Conservation (phyloP, 37 sponge, comb jelly and placozoan genomes). For the Crambe crambe region DNA sequence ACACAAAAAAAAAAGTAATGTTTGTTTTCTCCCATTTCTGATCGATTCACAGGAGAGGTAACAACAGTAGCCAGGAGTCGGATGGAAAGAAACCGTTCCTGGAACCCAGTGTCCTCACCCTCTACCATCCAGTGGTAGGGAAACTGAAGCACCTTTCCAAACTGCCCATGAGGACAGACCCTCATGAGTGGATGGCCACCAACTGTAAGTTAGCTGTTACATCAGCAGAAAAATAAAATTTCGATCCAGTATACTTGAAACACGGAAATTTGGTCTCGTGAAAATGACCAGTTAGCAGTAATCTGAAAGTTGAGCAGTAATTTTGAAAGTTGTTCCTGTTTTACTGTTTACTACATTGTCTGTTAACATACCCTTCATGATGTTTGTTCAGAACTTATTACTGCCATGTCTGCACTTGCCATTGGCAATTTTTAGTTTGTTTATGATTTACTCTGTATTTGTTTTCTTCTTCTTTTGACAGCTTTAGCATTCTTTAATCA, state of each 20-base stretch:
- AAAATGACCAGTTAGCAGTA: background rate
- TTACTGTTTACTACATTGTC: too few relatives aligned
- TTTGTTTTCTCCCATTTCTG: too few relatives aligned
- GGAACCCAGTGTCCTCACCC: conserved; percentile 35
- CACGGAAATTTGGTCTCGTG: background rate
- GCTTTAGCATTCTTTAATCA: conserved; percentile 75
- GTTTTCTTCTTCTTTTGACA: conserved; percentile 29
- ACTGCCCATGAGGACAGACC: conserved; percentile 60
- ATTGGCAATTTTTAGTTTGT: too few relatives aligned
- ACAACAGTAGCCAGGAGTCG: background rate
- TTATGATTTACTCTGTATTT: too few relatives aligned
- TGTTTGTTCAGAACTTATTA: too few relatives aligned
- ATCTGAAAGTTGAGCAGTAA: background rate
- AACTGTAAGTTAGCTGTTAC: conserved; percentile 56
- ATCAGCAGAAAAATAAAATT: background rate
- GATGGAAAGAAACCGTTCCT: conserved; percentile 65
- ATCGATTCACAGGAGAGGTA: background rate
- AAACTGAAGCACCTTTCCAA: conserved; percentile 48
- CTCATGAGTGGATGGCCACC: conserved; percentile 87
- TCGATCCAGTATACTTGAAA: background rate
- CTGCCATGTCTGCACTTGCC: too few relatives aligned
- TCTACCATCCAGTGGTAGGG: conserved; percentile 56
- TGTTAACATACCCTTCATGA: too few relatives aligned
- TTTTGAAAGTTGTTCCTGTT: too few relatives aligned
- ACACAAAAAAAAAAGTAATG: too few relatives aligned